Conservation (phyloP, 2,797 vertebrate genomes). For the Meda fulgida region DNA sequence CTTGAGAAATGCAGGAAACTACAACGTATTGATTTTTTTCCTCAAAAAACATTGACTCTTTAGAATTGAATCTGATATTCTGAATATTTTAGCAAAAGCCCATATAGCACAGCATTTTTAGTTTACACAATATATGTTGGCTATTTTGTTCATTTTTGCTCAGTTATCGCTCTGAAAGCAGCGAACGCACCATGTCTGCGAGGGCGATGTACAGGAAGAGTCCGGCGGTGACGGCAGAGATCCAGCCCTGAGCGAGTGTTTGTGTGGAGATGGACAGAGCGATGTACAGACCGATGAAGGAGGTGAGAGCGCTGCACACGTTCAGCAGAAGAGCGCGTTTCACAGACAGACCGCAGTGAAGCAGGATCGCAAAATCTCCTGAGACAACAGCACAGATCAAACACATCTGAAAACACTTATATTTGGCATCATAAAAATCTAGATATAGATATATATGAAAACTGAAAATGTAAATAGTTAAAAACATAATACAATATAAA, state of each 20-base stretch:
- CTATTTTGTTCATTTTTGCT: neutral
- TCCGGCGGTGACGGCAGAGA: constrained; percentile 83
- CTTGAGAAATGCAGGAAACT: neutral
- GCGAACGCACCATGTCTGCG: constrained; percentile 85
- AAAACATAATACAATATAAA: no score
- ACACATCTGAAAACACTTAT: no score
- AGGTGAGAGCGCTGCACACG: constrained; percentile 80
- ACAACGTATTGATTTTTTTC: neutral
- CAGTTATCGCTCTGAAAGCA: neutral
- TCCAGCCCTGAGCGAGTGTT: constrained; percentile 80
- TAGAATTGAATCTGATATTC: no score
- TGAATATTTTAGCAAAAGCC: no score
- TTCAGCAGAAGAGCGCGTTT: constrained; percentile 83
- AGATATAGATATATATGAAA: no score
- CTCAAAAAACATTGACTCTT: neutral
- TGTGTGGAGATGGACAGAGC: constrained; percentile 80
- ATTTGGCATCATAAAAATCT: no score
- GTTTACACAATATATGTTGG: neutral
- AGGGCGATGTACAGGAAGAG: constrained; percentile 91
- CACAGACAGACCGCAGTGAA: constrained; percentile 82
- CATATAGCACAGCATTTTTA: neutral
- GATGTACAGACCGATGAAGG: constrained; percentile 86
- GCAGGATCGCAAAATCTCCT: constrained; percentile 89
- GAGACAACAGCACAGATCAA: no score
- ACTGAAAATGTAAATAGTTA: no score